Conservation (phyloP, 2,113 vertebrate species). For the Rattus norvegicus region DNA sequence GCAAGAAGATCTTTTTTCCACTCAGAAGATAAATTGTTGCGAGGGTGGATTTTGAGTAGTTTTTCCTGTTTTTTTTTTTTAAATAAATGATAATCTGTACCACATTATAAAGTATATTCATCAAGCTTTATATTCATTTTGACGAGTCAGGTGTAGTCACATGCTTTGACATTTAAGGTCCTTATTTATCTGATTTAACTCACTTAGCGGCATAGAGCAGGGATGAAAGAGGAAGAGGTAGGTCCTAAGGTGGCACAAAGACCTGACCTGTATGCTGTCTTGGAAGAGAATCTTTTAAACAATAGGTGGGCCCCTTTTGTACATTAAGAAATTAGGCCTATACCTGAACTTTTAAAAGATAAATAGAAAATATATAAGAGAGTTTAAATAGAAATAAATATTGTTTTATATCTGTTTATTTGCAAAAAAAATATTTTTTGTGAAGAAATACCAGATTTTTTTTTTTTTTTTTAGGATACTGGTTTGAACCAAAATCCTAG, state of each 20-base stretch:
- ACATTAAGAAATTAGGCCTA: slow-evolving; percentile 38
- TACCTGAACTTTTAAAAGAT: slow-evolving; percentile 17
- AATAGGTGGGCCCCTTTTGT: not conserved
- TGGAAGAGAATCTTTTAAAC: slow-evolving; percentile 38
- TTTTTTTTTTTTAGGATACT: not conserved
- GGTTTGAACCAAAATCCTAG: not conserved
- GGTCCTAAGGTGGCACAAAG: not conserved
- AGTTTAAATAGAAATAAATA: slow-evolving; percentile 17
- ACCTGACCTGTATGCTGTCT: not conserved
- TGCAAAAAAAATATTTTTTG: not conserved
- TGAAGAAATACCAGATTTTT: slow-evolving; percentile 17
- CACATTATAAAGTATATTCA: slow-evolving; percentile 23
- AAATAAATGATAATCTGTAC: slow-evolving; percentile 49
- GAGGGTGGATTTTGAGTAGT: not conserved
- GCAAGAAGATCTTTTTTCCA: not conserved
- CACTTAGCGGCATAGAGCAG: not conserved
- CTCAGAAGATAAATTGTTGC: not conserved
- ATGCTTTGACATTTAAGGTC: slow-evolving; percentile 17
- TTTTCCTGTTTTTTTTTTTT: slow-evolving; percentile 9
- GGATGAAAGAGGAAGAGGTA: not conserved
- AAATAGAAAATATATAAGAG: slow-evolving; percentile 1
- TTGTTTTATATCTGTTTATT: slow-evolving; percentile 10
- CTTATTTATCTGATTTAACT: slow-evolving; percentile 6
- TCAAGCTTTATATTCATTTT: slow-evolving; percentile 41
- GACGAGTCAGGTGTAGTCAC: not conserved